phyloP scores from a whole-genome alignment of 2,113 vertebrate species.

The Melanostigma gelatinosum region DNA sequence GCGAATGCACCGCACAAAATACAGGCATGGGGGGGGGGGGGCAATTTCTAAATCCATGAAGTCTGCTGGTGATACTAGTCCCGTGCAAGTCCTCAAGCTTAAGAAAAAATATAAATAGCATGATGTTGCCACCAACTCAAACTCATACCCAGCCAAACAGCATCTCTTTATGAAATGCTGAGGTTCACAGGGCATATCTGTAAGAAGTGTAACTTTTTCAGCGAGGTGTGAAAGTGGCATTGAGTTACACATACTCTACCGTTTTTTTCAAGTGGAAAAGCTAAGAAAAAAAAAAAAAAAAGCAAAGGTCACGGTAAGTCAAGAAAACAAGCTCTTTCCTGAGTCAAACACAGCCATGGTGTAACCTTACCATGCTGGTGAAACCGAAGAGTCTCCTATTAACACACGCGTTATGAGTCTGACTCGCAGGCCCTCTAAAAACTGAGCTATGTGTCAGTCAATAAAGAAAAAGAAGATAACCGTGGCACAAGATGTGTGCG shows the following conservation, averaged over 20 bases:
- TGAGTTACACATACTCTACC: slow-evolving; percentile 77
- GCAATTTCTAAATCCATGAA: not conserved
- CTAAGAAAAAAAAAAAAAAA: slow-evolving; percentile 65
- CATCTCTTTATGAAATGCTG: not conserved
- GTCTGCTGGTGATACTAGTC: not conserved
- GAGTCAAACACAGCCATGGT: slow-evolving; percentile 81
- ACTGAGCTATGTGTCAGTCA: slow-evolving; percentile 52
- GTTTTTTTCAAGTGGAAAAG: slow-evolving; percentile 78
- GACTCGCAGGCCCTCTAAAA: slow-evolving; percentile 66
- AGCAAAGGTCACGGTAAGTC: slow-evolving; percentile 82
- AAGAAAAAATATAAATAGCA: not conserved
- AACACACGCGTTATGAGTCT: slow-evolving; percentile 67
- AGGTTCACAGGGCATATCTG: slow-evolving; percentile 43
- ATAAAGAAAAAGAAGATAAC: slow-evolving; percentile 1
- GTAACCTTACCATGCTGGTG: slow-evolving; percentile 75
- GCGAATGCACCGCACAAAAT: too few relatives aligned
- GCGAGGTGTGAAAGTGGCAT: slow-evolving; percentile 76
- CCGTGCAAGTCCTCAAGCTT: not conserved
- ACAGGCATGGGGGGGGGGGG: too few relatives aligned
- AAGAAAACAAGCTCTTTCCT: slow-evolving; percentile 85
- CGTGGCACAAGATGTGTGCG: not conserved
- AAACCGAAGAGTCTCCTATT: slow-evolving; percentile 77
- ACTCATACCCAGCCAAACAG: not conserved
- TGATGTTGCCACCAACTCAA: not conserved
- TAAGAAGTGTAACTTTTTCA: slow-evolving; percentile 64